Conservation (phyloP, 2,888 invertebrate genomes). For the Meliscaeva auricollis region DNA sequence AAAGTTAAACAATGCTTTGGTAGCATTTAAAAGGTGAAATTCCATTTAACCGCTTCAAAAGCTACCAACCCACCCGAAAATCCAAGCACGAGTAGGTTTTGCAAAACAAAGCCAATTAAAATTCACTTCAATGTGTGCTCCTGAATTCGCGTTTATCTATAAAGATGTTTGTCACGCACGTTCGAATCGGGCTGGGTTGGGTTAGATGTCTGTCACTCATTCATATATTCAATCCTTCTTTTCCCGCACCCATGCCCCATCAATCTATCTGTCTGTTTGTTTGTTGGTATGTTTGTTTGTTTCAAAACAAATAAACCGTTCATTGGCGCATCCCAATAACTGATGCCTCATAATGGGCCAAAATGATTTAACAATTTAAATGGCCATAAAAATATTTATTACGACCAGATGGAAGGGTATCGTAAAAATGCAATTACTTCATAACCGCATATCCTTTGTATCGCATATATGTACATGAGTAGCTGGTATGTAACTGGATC, state of each 20-base stretch:
- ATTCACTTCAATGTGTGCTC: background rate
- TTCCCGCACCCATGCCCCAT: background rate
- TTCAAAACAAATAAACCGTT: constrained; percentile 27
- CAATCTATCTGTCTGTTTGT: background rate
- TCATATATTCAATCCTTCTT: too few relatives aligned
- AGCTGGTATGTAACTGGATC: background rate
- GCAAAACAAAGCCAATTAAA: constrained; percentile 62
- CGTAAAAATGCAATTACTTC: constrained; percentile 74
- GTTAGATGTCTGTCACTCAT: background rate
- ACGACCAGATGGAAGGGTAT: constrained; percentile 70
- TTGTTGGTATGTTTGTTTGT: background rate
- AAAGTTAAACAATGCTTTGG: background rate
- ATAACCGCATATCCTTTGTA: constrained; percentile 61
- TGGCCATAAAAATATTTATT: constrained; percentile 74
- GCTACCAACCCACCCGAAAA: constrained; percentile 38
- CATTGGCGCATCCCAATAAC: constrained; percentile 23
- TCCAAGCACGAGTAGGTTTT: constrained; percentile 22
- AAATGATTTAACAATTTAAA: constrained; percentile 76
- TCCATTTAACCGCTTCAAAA: constrained; percentile 51
- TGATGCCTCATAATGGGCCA: constrained; percentile 64
- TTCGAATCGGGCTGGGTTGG: background rate
- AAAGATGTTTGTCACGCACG: constrained; percentile 29
- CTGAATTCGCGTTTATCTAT: background rate
- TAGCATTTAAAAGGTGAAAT: constrained; percentile 42
- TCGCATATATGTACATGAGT: constrained; percentile 17